phyloP scores from a whole-genome alignment of 2,113 vertebrate species.

The human (Homo sapiens) region GRCh38 chr6:44736001-44736500 shows the following conservation, averaged over 20 bases:
- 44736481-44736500: not conserved
- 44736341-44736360: not conserved
- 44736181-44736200: not conserved
- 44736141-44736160: not conserved
- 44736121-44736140: not conserved
- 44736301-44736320: not conserved
- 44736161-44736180: not conserved
- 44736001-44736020: constrained; percentile 82
- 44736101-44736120: not conserved
- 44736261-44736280: not conserved
- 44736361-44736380: not conserved
- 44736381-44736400: not conserved
- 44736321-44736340: not conserved
- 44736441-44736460: not conserved
- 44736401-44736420: not conserved
- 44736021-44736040: constrained; percentile 80
- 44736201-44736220: not conserved
- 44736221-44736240: not conserved
- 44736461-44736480: not conserved
- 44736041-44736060: constrained; percentile 73
- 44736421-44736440: not conserved
- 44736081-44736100: not conserved
- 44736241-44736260: not conserved
- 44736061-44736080: not conserved
- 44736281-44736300: not conserved